Evolutionary conservation across 2,888 invertebrate species (phyloP).

Genomic region (Brachypterus glaber): DNA sequence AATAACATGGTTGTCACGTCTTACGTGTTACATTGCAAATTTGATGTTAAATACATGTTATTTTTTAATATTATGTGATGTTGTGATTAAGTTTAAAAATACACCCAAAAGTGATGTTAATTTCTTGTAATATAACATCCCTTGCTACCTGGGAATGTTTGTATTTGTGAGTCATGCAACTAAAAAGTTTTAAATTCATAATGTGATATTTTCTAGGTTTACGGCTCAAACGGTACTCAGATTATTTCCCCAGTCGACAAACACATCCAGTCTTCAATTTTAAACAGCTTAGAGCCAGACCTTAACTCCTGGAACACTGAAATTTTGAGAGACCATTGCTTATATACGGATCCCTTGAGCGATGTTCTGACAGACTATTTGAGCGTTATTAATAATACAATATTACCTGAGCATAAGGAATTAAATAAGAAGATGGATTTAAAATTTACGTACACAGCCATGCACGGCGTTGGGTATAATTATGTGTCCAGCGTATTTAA

Average conservation of each 20-base stretch:
- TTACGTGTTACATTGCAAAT: too few relatives aligned
- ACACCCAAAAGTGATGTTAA: too few relatives aligned
- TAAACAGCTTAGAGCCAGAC: slow-evolving; percentile 66
- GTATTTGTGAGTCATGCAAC: too few relatives aligned
- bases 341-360: slow-evolving; percentile 59
- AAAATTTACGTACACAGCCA: slow-evolving; percentile 79
- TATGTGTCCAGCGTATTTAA: slow-evolving; percentile 69
- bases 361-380: slow-evolving; percentile 63
- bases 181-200: too few relatives aligned
- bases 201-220: slow-evolving; percentile 57
- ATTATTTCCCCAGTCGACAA: slow-evolving; percentile 88
- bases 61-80: too few relatives aligned
- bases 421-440: slow-evolving; percentile 48
- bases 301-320: slow-evolving; percentile 68
- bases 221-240: slow-evolving; percentile 92
- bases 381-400: slow-evolving; percentile 45
- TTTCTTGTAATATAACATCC: too few relatives aligned
- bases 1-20: too few relatives aligned
- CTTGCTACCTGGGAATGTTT: too few relatives aligned
- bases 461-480: slow-evolving; percentile 93
- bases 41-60: too few relatives aligned
- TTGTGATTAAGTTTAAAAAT: too few relatives aligned
- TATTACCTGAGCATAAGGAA: slow-evolving; percentile 46
- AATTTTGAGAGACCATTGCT: slow-evolving; percentile 42
- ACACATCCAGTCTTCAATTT: slow-evolving; percentile 69